These are phyloP conservation scores for Chironomus tepperi DNA, from an alignment of 1,140 invertebrate species.

Conservation along the genomic window DNA sequence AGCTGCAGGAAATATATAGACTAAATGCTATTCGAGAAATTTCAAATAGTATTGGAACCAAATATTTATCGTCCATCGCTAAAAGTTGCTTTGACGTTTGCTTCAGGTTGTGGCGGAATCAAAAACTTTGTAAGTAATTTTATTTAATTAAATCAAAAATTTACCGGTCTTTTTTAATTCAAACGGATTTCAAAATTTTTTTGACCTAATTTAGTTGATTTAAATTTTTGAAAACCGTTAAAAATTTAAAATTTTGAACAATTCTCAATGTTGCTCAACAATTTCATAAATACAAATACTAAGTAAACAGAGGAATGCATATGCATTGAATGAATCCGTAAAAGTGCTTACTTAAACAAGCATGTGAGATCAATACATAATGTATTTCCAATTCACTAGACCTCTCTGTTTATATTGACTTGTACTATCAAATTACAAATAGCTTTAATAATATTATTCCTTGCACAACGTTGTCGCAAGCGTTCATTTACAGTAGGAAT, in stretches of 20 bases:
- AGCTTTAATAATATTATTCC: not conserved
- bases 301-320: not conserved
- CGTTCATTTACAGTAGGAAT: not conserved
- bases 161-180: not conserved
- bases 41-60: not conserved
- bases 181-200: too few species aligned
- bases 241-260: not conserved
- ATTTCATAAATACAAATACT: not conserved
- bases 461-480: not conserved
- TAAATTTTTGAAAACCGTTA: not conserved
- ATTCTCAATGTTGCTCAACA: not conserved
- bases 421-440: constrained; percentile 21
- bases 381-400: not conserved
- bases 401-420: not conserved
- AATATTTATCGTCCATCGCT: not conserved
- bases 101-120: not conserved
- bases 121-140: not conserved
- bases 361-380: not conserved
- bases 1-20: not conserved
- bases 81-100: not conserved
- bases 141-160: not conserved
- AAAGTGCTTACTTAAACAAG: not conserved
- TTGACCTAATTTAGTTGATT: too few species aligned
- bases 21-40: not conserved
- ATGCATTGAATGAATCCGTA: not conserved